Evolutionary conservation across 1,140 invertebrate genomes (phyloP).

Genomic region (Caerostris darwini): DNA sequence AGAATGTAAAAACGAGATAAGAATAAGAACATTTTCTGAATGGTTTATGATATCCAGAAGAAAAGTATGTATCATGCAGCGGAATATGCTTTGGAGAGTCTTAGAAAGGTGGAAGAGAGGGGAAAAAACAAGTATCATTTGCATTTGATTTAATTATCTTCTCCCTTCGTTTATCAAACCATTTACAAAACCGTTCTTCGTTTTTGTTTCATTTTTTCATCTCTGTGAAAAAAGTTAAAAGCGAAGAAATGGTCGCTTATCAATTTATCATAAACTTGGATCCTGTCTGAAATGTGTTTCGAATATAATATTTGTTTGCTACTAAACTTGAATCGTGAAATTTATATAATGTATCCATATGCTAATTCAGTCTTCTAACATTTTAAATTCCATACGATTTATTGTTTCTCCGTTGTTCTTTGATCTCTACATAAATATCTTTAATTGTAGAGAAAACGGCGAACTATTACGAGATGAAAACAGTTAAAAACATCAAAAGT

Average conservation of each 20-base stretch:
- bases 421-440: too few relatives aligned
- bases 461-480: too few relatives aligned
- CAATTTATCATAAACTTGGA: background rate
- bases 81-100: background rate
- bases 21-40: conserved; percentile 1
- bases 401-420: too few relatives aligned
- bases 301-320: background rate
- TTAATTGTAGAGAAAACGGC: too few relatives aligned
- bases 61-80: background rate
- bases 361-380: background rate
- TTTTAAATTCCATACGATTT: background rate
- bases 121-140: background rate
- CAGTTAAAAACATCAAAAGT: too few relatives aligned
- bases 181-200: background rate
- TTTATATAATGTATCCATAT: background rate
- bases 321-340: background rate
- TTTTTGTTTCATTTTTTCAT: background rate
- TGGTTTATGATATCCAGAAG: background rate
- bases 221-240: background rate
- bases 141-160: conserved; percentile 8
- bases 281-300: background rate
- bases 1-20: conserved; percentile 22
- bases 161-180: conserved; percentile 7
- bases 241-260: background rate
- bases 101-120: background rate